Conservation (phyloP, 2,113 vertebrate species). For the Empidonax alnorum region DNA sequence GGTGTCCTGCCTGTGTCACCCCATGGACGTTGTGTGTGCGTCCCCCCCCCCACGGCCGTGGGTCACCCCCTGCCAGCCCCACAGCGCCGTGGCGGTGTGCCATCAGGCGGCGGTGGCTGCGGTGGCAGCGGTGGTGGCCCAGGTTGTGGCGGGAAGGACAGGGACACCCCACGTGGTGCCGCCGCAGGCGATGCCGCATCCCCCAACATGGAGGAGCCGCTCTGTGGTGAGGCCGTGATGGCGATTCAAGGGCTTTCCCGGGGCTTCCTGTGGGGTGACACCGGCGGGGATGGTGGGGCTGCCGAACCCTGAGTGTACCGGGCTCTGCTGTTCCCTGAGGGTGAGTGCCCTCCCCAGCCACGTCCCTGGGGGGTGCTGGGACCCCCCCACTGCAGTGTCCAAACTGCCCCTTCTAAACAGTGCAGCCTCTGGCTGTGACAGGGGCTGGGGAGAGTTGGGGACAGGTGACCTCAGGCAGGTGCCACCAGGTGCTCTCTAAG, state of each 20-base stretch:
- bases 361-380: rapidly evolving
- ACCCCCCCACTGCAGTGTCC: rapidly evolving
- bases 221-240: background rate
- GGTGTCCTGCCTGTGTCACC: background rate
- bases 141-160: background rate
- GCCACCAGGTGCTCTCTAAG: background rate
- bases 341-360: rapidly evolving
- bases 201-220: slow-evolving; percentile 16
- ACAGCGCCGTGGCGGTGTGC: background rate
- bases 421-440: background rate
- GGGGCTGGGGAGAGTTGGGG: background rate
- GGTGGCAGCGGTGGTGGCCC: background rate
- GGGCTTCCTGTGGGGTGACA: background rate
- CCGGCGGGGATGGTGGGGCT: background rate
- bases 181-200: background rate
- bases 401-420: rapidly evolving
- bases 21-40: background rate
- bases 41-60: background rate
- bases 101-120: background rate
- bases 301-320: background rate
- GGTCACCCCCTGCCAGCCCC: background rate
- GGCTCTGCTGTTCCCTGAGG: rapidly evolving
- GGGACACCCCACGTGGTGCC: background rate
- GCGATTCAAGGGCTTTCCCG: background rate
- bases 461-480: background rate